phyloP scores from a whole-genome alignment of 2,888 invertebrate species.

The Teleogryllus oceanicus region DNA sequence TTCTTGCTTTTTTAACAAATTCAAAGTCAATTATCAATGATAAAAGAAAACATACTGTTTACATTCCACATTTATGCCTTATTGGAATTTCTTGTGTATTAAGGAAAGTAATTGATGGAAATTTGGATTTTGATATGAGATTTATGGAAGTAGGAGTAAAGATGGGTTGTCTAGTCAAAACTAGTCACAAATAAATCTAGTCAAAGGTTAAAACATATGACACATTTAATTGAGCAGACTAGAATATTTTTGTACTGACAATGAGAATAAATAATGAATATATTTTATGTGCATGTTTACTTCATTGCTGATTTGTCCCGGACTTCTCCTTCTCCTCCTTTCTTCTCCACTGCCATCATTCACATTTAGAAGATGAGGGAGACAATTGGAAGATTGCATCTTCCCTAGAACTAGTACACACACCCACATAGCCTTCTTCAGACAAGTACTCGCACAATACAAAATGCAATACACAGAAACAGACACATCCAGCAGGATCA shows the following conservation, averaged over 20 bases:
- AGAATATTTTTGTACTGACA: constrained; percentile 18
- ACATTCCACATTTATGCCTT: too few species aligned
- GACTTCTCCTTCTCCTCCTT: not conserved
- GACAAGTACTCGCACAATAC: constrained; percentile 3
- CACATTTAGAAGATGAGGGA: not conserved
- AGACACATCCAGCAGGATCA: too few species aligned
- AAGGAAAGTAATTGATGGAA: too few species aligned
- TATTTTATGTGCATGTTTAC: not conserved
- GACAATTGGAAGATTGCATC: not conserved
- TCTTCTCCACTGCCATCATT: not conserved
- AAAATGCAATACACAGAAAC: not conserved
- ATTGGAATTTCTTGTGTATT: too few species aligned
- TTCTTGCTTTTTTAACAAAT: too few species aligned
- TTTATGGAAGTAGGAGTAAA: too few species aligned
- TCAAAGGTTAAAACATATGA: constrained; percentile 4
- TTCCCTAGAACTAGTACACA: not conserved
- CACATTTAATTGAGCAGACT: constrained; percentile 18
- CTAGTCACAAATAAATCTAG: not conserved
- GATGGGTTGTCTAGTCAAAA: not conserved
- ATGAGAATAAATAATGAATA: constrained; percentile 2
- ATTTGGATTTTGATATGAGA: too few species aligned
- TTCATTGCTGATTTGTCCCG: constrained; percentile 18
- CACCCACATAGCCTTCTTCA: not conserved
- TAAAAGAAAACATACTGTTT: too few species aligned
- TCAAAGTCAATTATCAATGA: too few species aligned